phyloP scores from a whole-genome alignment of 2,113 vertebrate species.

The Etheostoma spectabile region DNA sequence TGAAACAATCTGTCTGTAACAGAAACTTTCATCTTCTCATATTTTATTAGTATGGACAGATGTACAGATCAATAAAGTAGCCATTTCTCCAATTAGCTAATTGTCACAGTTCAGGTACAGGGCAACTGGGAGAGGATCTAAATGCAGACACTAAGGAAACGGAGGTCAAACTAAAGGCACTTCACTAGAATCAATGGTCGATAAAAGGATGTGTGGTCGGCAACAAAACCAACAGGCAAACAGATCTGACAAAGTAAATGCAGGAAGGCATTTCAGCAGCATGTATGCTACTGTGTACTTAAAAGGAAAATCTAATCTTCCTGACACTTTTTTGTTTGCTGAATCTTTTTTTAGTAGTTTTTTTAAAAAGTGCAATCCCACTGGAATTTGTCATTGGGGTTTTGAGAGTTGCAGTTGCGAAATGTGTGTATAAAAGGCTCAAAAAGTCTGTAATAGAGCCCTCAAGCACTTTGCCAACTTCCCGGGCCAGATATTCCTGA shows the following conservation, averaged over 20 bases:
- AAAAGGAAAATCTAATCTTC: background rate
- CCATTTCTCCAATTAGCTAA: constrained; percentile 20
- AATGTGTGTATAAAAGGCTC: background rate
- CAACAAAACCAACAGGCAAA: background rate
- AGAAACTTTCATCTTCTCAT: background rate
- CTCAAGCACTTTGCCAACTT: constrained; percentile 1
- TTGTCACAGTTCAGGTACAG: constrained; percentile 2
- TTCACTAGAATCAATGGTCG: background rate
- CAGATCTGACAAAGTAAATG: constrained; percentile 1
- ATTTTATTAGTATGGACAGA: background rate
- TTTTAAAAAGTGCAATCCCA: background rate
- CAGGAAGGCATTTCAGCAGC: background rate
- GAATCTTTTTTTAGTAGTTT: background rate
- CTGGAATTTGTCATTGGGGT: background rate
- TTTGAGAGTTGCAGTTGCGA: background rate
- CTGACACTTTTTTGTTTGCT: too few relatives aligned
- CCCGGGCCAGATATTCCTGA: background rate
- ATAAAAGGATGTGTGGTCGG: background rate
- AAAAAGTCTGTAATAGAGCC: background rate
- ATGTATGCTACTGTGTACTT: too few relatives aligned
- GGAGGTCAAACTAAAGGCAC: constrained; percentile 9
- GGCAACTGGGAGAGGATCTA: background rate
- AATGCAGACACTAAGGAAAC: background rate
- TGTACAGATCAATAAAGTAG: constrained; percentile 5
- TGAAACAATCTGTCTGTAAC: background rate